Conservation (phyloP, 2,888 invertebrate species). For the Eupithecia dodoneata region DNA sequence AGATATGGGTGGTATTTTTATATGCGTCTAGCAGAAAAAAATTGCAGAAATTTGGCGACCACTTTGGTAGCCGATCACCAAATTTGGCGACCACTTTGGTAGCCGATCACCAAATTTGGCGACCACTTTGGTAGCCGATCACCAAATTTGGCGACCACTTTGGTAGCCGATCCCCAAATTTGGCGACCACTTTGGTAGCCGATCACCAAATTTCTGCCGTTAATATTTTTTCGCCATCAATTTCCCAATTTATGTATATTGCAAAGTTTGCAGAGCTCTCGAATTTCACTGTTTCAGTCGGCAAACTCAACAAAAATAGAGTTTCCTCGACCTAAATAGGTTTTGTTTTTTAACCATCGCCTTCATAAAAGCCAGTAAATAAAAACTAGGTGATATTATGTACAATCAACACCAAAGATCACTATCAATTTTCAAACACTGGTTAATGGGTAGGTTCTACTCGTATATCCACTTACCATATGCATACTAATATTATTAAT, state of each 20-base stretch:
- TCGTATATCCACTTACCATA: not conserved
- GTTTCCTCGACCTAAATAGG: not conserved
- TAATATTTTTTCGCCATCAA: not conserved
- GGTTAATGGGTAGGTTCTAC: too few species aligned
- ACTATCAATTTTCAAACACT: too few species aligned
- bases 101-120: too few species aligned
- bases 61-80: too few species aligned
- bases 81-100: too few species aligned
- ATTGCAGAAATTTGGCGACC: too few species aligned
- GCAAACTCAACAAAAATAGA: not conserved
- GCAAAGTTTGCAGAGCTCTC: not conserved
- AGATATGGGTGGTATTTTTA: too few species aligned
- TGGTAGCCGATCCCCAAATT: too few species aligned
- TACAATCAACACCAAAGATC: not conserved
- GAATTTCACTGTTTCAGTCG: not conserved
- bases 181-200: too few species aligned
- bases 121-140: too few species aligned
- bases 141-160: too few species aligned
- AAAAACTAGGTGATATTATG: not conserved
- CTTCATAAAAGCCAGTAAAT: not conserved
- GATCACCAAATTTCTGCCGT: not conserved
- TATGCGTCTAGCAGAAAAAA: too few species aligned
- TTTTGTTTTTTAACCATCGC: not conserved
- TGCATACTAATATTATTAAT: not conserved
- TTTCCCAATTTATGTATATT: not conserved